phyloP scores from a whole-genome alignment of 2,888 invertebrate species.

The Aplocera efformata region DNA sequence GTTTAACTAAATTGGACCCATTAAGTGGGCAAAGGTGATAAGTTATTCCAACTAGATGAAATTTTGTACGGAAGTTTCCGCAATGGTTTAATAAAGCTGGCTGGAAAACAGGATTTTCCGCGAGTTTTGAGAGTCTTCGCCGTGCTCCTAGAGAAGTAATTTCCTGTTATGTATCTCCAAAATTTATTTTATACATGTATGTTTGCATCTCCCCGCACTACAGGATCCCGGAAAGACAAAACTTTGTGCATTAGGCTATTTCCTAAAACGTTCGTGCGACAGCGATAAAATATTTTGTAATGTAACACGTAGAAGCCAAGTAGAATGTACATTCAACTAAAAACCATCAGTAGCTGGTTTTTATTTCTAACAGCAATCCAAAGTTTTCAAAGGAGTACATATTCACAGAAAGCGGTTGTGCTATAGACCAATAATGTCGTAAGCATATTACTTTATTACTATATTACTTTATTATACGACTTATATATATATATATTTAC shows the following conservation, averaged over 20 bases:
- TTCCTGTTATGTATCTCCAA: slow-evolving; percentile 37
- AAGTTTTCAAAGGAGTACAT: no score
- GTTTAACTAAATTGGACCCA: slow-evolving; percentile 44
- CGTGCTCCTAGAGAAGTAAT: slow-evolving; percentile 39
- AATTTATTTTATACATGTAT: slow-evolving; percentile 39
- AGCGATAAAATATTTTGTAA: no score
- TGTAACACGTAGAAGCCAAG: no score
- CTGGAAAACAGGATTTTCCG: slow-evolving; percentile 10
- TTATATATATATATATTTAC: no score
- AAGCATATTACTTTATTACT: no score
- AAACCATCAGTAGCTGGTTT: no score
- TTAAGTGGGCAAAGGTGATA: slow-evolving; percentile 30
- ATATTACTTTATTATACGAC: no score
- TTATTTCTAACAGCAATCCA: no score
- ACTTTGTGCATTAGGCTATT: slow-evolving; percentile 43
- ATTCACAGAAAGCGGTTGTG: no score
- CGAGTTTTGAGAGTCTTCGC: slow-evolving; percentile 29
- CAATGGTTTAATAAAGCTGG: slow-evolving; percentile 7
- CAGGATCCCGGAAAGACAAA: slow-evolving; percentile 40
- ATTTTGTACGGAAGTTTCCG: slow-evolving; percentile 26
- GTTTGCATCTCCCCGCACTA: slow-evolving; percentile 32
- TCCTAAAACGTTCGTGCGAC: not conserved
- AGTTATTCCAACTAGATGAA: slow-evolving; percentile 26
- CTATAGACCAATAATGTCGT: no score
- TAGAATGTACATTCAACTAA: no score